A percentile compares a stretch with the other conserved stretches of the same genome.
Evolutionary conservation across 2,113 vertebrate species (phyloP).

Genomic region (Thryonomys swinderianus): DNA sequence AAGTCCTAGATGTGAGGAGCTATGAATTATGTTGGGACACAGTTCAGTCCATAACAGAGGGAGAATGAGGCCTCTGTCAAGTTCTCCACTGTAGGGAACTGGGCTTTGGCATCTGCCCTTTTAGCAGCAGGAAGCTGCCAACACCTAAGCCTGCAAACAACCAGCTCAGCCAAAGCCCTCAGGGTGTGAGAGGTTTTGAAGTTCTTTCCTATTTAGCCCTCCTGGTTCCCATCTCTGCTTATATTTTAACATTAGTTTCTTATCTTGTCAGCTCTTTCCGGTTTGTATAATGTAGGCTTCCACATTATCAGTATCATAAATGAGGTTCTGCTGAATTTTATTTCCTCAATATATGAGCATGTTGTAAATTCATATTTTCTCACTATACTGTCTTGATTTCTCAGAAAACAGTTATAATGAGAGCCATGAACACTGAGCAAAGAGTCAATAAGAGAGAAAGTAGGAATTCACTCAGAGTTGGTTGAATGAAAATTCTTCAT

Average conservation of each 20-base stretch:
- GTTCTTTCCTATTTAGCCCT: not conserved
- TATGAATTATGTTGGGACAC: not conserved
- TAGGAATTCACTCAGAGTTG: not conserved
- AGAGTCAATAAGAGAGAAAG: not conserved
- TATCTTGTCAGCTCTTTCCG: not conserved
- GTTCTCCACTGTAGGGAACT: not conserved
- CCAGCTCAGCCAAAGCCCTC: not conserved
- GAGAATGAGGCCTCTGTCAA: not conserved
- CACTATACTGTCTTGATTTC: not conserved
- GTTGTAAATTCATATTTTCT: not conserved
- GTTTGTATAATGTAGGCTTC: not conserved
- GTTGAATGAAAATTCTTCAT: not conserved
- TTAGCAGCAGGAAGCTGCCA: not conserved
- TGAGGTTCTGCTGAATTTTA: not conserved
- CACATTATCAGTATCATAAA: not conserved
- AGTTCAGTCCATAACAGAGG: not conserved
- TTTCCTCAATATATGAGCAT: not conserved
- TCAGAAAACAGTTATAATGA: not conserved
- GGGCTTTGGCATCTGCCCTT: not conserved
- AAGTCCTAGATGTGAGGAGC: not conserved
- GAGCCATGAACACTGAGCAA: not conserved
- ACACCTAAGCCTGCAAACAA: not conserved
- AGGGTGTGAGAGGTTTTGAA: not conserved
- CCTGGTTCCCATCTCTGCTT: not conserved
- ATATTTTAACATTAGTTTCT: not conserved